Base-by-base conservation (phyloP, 2,113 vertebrate genomes). In the Podiceps cristatus region DNA sequence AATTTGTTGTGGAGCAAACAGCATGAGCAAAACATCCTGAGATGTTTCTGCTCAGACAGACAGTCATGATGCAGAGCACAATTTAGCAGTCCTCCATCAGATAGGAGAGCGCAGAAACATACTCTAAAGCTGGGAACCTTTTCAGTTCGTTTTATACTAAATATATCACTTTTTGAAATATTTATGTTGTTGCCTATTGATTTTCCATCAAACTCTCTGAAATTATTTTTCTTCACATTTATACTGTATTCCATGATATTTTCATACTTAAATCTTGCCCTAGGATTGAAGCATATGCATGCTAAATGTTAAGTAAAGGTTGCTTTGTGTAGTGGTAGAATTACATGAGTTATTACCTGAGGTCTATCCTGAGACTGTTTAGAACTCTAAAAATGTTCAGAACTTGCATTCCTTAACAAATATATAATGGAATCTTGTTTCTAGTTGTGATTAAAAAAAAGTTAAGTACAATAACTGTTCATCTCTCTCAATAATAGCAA, bases 61-160 rank as follows among this genome's bases (percentile, higher is more conserved):
- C 81, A 2, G 6, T 68, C 28, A 7, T 90, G 25, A 69, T 17
- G 73, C 62, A 83, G 42, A 63, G 37, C 31, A 45, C 20, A 31
- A 8, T 69, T 93, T 55, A 91, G 28, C 18, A 62, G 25, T 53
- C 27, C 24, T 93, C 18, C 7, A 3, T 85, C 22, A 79, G 6
- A 10, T 82, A 44, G n/a, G 23, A 50, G 62, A 59, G 37, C 0
- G 0, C 50, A 71, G 55, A 68, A 76, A 25, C 2, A 0, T 71
- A 50, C 37, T 80, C 27, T 66, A 56, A 80, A 76, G 10, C 15
- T 50, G 37, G 27, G 28, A 55, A 83, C 33, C 15, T 73, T 67
- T 88, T 80, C 47, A 18, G 8, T 77, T 83, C 5, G 2, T 33
- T 89, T 78, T 88, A 25, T 58, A n/a, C 22, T 69, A 17, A 82